Base-by-base conservation (phyloP, 2,888 invertebrate species). In the Rhagium mordax region DNA sequence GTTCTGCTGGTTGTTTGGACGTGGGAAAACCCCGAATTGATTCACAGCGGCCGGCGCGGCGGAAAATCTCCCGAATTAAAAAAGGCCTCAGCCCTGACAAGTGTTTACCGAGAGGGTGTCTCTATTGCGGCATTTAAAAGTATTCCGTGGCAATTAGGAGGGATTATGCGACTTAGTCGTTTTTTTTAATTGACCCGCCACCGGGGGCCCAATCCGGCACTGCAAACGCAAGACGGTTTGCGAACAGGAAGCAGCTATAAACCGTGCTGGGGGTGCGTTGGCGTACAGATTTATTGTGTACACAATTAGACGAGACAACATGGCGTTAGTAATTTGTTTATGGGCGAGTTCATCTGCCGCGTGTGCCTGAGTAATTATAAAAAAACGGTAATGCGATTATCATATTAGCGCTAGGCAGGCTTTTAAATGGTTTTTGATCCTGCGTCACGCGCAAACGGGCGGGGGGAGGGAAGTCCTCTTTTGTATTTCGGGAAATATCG, bases 281-380 rank as follows among this genome's bases (percentile, higher is more conserved):
- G 41, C 41, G 41, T 20, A 13, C n/a, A 41, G 60, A 60, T 60
- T 60, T 60, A 60, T 60, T 41, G 20, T 60, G 60, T 33, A 60
- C 18, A 33, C 60, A 60, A 60, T 60, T 60, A 60, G n/a, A 60
- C 60, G 41, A 60, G 60, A 60, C 41, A 33, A 27, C 41, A 20
- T 20, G 60, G 41, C 41, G 33, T 33, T 33, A 41, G 60, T 60
- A 33, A 41, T 33, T 33, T 60, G 60, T 20, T 60, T 41, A 33
- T 41, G 60, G 60, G 1, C 18, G 20, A n/a, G 60, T 60, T 60
- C 60, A 60, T 57, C 57, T 57, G 27, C 57, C 41, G 41, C 41
- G 41, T 41, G 41, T 41, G n/a, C 41, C 41, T 13, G n/a, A 41
- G 41, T 41, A 41, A 41, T 41, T 41, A 41, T n/a, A 41, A 41